Percentiles rank a stretch among this genome's conserved stretches.
Conservation (phyloP, 92 coral and sea anemone genomes). For the Phymanthus crucifer region DNA sequence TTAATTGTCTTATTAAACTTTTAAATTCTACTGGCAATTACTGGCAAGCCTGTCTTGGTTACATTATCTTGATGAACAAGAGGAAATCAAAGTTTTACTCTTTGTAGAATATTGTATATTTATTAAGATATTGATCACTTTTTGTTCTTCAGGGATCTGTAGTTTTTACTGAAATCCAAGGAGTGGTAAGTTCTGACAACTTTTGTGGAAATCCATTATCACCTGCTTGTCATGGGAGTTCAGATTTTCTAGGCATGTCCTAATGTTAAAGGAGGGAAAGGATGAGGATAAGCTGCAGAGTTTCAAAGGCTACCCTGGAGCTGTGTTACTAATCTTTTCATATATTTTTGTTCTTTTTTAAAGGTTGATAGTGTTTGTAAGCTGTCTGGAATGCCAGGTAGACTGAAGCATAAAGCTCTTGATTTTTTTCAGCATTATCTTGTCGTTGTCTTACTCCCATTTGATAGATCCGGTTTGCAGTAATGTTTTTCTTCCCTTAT, state of each 20-base stretch:
- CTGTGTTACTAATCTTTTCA: neutral
- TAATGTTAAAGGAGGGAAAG: too few relatives aligned
- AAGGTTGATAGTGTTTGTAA: constrained; percentile 90
- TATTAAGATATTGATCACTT: neutral
- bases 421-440: neutral
- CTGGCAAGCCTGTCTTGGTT: too few relatives aligned
- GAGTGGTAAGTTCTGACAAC: constrained; percentile 67
- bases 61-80: too few relatives aligned
- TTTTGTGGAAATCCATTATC: neutral
- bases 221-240: too few relatives aligned
- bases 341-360: neutral
- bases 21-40: too few relatives aligned
- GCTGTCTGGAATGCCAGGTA: constrained; percentile 97
- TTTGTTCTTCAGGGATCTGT: constrained; percentile 70
- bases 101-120: too few relatives aligned
- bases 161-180: constrained; percentile 91
- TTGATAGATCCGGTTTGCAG: neutral
- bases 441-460: neutral
- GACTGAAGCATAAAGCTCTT: neutral
- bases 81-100: too few relatives aligned
- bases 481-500: too few relatives aligned
- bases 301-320: neutral
- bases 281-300: neutral
- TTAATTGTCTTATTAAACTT: too few relatives aligned
- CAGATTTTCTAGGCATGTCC: too few relatives aligned